A percentile compares a stretch with the other conserved stretches of the same genome.
These are phyloP conservation scores for Dolichomitus sp. DNA, from an alignment of 2,888 invertebrate genomes.

Conservation along the genomic window DNA sequence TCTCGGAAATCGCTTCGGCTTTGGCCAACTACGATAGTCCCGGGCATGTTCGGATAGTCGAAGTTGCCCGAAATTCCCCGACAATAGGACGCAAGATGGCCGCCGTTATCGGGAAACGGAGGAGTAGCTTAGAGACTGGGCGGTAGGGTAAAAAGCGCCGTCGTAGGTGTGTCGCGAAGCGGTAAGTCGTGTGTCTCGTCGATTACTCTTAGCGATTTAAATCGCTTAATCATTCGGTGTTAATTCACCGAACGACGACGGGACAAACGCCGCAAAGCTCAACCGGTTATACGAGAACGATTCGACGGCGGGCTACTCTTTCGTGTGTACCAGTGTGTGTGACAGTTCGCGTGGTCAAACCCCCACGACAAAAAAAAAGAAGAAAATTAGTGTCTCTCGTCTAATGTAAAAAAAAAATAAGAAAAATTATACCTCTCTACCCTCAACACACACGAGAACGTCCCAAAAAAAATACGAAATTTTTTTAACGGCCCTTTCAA, in stretches of 20 bases:
- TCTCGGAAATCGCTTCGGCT: slow-evolving; percentile 32
- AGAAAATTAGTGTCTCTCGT: neutral
- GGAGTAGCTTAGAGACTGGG: slow-evolving; percentile 90
- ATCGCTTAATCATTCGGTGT: neutral
- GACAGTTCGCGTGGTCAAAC: slow-evolving; percentile 67
- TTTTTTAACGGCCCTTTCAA: neutral
- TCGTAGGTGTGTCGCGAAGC: slow-evolving; percentile 91
- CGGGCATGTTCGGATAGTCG: slow-evolving; percentile 56
- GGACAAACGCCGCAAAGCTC: slow-evolving; percentile 15
- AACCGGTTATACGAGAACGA: slow-evolving; percentile 23
- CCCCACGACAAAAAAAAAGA: neutral
- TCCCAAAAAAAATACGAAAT: no score
- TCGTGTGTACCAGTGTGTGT: slow-evolving; percentile 55
- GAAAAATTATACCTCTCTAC: neutral
- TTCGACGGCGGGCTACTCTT: slow-evolving; percentile 48
- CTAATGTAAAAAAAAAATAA: neutral
- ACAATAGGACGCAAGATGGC: slow-evolving; percentile 92
- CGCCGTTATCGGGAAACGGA: slow-evolving; percentile 89
- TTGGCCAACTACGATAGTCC: slow-evolving; percentile 65
- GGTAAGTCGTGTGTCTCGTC: slow-evolving; percentile 70
- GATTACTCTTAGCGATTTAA: neutral
- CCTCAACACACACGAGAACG: neutral
- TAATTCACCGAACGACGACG: slow-evolving; percentile 69
- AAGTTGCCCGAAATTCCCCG: slow-evolving; percentile 56
- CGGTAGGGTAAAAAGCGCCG: slow-evolving; percentile 88